Evolutionary conservation across 2,888 invertebrate genomes (phyloP), one percentile per base, ranked within the genome.

Genomic region (Folsomia candida): DNA sequence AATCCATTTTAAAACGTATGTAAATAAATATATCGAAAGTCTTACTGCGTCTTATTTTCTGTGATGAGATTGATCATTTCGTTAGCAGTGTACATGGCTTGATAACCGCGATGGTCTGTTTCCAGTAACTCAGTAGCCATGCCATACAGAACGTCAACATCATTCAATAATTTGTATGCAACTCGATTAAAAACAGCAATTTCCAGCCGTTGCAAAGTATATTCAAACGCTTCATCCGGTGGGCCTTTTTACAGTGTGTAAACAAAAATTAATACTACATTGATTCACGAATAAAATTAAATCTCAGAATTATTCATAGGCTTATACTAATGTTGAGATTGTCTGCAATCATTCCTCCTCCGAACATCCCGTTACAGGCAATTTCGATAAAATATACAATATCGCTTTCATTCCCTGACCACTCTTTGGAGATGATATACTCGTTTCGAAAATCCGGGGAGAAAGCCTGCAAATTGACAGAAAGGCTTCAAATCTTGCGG

Each of bases 281-380:
- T 51, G 24, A 71, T 4, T n/a, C n/a, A n/a, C n/a, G n/a, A n/a
- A n/a, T n/a, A n/a, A n/a, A n/a, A n/a, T n/a, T n/a, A n/a, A n/a
- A n/a, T n/a, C n/a, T n/a, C n/a, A n/a, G n/a, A n/a, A n/a, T n/a
- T n/a, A n/a, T n/a, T 4, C 24, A 26, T 47, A 47, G 9, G 9
- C 18, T 47, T 47, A 74, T 78, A 79, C 80, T 75, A 51, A 80
- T 80, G 25, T 66, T 64, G 4, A 85, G 84, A 79, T 83, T 78
- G 11, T 80, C 81, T 3, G 82, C 83, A 14, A 81, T 77, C 64
- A 51, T 64, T 0, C 85, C 85, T 22, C 82, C 84, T 2, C 86
- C 86, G 81, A 85, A 84, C 79, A 85, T 77, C 11, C 81, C 82
- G 78, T 85, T 86, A 76, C 85, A 85, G 0, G 85, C 84, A 84